Conservation (phyloP, 2,888 invertebrate species). For the Drosophila birchii region DNA sequence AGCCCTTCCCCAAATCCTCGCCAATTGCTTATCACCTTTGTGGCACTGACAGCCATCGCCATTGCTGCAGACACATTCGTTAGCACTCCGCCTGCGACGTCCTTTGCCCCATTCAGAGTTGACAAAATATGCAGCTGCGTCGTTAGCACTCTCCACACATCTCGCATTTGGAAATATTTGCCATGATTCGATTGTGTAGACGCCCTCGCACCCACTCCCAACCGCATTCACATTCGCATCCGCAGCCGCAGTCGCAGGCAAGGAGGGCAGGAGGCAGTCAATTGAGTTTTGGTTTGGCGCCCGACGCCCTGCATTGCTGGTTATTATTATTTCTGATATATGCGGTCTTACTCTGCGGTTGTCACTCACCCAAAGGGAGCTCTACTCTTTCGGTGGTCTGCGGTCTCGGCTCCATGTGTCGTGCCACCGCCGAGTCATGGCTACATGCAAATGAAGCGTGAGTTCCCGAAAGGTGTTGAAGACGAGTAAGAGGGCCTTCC, state of each 20-base stretch:
- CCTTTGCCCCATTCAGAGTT: constrained; percentile 56
- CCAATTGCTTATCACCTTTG: constrained; percentile 40
- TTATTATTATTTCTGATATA: constrained; percentile 79
- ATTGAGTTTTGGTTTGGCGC: constrained; percentile 53
- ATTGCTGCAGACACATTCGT: constrained; percentile 31
- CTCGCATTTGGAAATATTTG: constrained; percentile 63
- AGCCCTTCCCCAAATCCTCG: constrained; percentile 8
- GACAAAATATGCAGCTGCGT: constrained; percentile 78
- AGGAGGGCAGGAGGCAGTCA: constrained; percentile 37
- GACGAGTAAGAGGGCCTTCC: constrained; percentile 40
- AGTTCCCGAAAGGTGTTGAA: constrained; percentile 81
- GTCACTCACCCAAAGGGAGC: constrained; percentile 63
- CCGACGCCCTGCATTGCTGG: constrained; percentile 43
- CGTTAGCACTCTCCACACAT: constrained; percentile 58
- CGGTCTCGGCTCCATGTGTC: constrained; percentile 20
- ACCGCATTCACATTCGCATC: constrained; percentile 42
- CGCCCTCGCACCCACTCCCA: constrained; percentile 22
- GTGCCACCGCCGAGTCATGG: constrained; percentile 57
- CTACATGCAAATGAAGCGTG: constrained; percentile 82
- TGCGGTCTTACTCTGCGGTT: constrained; percentile 80
- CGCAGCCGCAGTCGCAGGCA: constrained; percentile 32
- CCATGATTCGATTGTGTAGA: constrained; percentile 75
- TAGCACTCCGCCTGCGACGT: constrained; percentile 29
- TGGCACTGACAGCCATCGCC: constrained; percentile 24
- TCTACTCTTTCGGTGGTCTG: constrained; percentile 26